Conservation (phyloP, 2,797 vertebrate species). For the Meriones psammophilus region DNA sequence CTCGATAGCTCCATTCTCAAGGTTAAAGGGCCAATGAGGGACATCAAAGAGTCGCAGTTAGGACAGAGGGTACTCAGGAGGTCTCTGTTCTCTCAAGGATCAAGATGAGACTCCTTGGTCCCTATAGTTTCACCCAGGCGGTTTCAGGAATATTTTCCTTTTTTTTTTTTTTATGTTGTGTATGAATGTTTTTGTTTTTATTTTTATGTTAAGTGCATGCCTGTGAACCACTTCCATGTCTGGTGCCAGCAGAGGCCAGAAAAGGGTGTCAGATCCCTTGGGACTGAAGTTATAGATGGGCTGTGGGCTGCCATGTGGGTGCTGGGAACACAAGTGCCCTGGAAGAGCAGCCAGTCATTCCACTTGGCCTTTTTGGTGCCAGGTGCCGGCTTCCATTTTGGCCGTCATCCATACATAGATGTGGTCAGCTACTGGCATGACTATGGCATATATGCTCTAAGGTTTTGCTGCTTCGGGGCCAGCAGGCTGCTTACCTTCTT, state of each 20-base stretch:
- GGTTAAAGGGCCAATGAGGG: neutral
- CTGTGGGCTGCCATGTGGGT: neutral
- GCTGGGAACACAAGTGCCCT: neutral
- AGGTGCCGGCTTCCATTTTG: neutral
- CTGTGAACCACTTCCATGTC: neutral
- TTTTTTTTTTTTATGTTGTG: too few relatives aligned
- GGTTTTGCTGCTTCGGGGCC: conserved; percentile 88
- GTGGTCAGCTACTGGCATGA: conserved; percentile 89
- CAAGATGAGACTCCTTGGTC: conserved; percentile 36
- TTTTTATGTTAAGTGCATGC: neutral
- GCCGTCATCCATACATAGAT: neutral
- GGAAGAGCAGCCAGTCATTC: neutral
- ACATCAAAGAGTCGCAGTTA: neutral
- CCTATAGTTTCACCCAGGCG: neutral
- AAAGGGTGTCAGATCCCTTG: neutral
- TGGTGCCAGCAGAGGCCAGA: neutral
- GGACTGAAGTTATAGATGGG: neutral
- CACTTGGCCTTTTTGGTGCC: neutral
- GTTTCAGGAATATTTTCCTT: neutral
- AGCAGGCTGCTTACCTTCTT: conserved; percentile 85
- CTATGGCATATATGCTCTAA: conserved; percentile 89
- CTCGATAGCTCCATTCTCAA: neutral
- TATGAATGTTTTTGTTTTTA: neutral
- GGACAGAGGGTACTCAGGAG: neutral
- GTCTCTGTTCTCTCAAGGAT: neutral